Percentiles rank a stretch among this genome's conserved stretches.
These are phyloP conservation scores for Bradypus variegatus DNA, from an alignment of 2,797 vertebrate genomes.

Conservation along the genomic window DNA sequence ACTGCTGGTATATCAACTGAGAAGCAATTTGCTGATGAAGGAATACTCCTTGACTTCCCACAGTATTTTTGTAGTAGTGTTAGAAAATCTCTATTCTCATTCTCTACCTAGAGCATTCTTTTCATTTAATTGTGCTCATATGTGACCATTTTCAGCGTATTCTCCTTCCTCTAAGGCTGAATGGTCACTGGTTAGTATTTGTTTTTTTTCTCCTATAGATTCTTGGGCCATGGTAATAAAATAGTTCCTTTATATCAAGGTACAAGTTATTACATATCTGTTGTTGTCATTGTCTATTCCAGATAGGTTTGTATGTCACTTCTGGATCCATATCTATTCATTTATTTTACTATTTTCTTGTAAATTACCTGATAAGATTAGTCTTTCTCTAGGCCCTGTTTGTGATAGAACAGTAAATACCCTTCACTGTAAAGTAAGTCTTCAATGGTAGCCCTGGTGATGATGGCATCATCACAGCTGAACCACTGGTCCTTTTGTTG, in stretches of 20 bases:
- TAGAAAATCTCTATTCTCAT: neutral
- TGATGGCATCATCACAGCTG: constrained; percentile 96
- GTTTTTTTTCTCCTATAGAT: neutral
- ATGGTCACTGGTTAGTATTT: constrained; percentile 17
- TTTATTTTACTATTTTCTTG: neutral
- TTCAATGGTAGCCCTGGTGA: constrained; percentile 98
- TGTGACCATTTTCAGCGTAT: constrained; percentile 27
- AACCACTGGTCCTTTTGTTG: constrained; percentile 99
- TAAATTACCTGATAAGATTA: neutral
- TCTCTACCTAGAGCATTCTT: neutral
- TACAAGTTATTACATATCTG: neutral
- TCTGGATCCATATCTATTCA: neutral
- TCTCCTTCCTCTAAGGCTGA: constrained; percentile 16
- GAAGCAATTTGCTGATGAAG: constrained; percentile 29
- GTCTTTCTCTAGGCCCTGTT: constrained; percentile 47
- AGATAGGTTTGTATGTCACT: constrained; percentile 22
- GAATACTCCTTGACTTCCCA: constrained; percentile 16
- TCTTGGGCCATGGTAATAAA: neutral
- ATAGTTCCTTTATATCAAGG: constrained; percentile 25
- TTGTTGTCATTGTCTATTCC: constrained; percentile 28
- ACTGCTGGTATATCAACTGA: constrained; percentile 22
- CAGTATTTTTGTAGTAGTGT: constrained; percentile 17
- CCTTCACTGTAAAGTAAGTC: constrained; percentile 97
- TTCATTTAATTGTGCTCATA: constrained; percentile 18
- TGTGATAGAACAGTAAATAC: constrained; percentile 72